phyloP scores from a whole-genome alignment of 2,888 invertebrate genomes.

The Heliothis peltigera region DNA sequence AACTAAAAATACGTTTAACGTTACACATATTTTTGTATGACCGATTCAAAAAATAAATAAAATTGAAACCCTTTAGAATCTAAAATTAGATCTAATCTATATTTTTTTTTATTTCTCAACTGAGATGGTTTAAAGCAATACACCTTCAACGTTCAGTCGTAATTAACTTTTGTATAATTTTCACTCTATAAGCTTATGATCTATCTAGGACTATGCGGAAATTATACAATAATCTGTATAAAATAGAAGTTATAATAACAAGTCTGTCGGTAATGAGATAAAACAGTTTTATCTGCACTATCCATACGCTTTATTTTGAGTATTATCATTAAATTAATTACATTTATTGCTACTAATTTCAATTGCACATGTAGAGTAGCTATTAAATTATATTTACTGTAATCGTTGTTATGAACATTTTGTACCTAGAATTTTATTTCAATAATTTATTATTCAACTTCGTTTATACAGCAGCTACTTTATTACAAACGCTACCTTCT shows the following conservation, averaged over 20 bases:
- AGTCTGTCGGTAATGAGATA: conserved; percentile 44
- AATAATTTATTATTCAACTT: conserved; percentile 3
- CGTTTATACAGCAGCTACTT: background rate
- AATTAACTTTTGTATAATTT: background rate
- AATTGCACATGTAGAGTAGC: conserved; percentile 35
- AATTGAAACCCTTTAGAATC: background rate
- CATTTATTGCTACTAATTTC: conserved; percentile 55
- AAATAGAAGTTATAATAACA: conserved; percentile 46
- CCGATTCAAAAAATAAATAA: background rate
- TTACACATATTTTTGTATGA: background rate
- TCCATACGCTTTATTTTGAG: conserved; percentile 52
- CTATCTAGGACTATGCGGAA: conserved; percentile 28
- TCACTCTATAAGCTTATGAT: background rate
- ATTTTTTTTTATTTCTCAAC: background rate
- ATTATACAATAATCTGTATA: conserved; percentile 38
- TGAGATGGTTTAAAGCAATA: background rate
- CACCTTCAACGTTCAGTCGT: background rate
- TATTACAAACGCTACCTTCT: background rate
- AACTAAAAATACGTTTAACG: too few species aligned
- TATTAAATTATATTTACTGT: conserved; percentile 42
- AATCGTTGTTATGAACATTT: conserved; percentile 40
- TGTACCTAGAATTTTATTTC: conserved; percentile 21
- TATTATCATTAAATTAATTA: conserved; percentile 56
- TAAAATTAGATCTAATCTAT: background rate
- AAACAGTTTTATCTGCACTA: conserved; percentile 49